These are phyloP conservation scores for Eubucco bourcierii DNA, from an alignment of 2,113 vertebrate species.

Conservation along the genomic window DNA sequence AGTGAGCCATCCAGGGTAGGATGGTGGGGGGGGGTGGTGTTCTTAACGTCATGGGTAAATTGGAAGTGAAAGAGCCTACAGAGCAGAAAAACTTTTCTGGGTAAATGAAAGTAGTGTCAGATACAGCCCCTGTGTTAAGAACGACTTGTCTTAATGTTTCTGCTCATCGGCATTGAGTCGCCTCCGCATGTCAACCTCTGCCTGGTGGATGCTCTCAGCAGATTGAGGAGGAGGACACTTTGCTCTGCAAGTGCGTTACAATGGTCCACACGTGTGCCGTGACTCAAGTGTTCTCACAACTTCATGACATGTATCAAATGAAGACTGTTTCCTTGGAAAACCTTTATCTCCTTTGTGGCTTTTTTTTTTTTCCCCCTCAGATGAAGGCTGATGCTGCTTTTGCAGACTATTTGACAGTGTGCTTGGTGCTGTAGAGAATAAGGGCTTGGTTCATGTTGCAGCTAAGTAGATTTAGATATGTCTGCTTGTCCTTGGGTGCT, in stretches of 20 bases:
- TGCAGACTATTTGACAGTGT: background rate
- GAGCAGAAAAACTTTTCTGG: background rate
- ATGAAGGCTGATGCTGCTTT: background rate
- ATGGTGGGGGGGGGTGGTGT: background rate
- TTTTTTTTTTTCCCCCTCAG: background rate
- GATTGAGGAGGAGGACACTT: slow-evolving; percentile 57
- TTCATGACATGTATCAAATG: background rate
- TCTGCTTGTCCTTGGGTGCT: background rate
- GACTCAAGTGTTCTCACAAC: background rate
- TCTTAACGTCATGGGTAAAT: fast-evolving
- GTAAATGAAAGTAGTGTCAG: background rate
- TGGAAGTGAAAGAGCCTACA: background rate
- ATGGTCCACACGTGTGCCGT: slow-evolving; percentile 37
- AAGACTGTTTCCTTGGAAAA: slow-evolving; percentile 5
- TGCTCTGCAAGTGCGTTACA: background rate
- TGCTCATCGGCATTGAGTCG: background rate
- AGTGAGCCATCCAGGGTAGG: background rate
- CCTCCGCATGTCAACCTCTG: slow-evolving; percentile 26
- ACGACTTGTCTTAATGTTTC: background rate
- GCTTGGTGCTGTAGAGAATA: background rate
- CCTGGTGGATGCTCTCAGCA: slow-evolving; percentile 39
- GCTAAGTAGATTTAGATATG: background rate
- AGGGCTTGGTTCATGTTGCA: background rate
- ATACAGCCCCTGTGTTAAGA: background rate
- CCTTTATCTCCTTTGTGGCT: background rate